Base-by-base conservation (phyloP, 2,113 vertebrate species). In the Gasterosteus aculeatus region DNA sequence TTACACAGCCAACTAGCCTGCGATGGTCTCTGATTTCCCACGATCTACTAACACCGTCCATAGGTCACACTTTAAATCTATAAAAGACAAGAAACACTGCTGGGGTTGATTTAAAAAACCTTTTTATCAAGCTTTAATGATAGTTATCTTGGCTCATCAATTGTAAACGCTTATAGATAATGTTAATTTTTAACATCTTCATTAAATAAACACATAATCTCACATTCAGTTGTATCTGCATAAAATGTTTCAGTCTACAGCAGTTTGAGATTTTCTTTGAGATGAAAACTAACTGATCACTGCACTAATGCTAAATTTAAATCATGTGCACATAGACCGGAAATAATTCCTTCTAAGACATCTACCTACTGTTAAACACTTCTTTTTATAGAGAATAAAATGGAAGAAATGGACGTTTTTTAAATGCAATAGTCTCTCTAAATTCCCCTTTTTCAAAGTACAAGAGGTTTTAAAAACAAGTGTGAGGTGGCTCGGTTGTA, bases 381-480 rank as follows among this genome's bases (percentile, higher is more conserved):
- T 62, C n/a, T n/a, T 3, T 4, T 14, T 39, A 42, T 22, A 26
- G 41, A 62, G 42, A 62, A 41, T 19, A 10, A 38, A 59, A 58
- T 58, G 31, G 19, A 18, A 59, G 57, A 29, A 35, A 35, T 35
- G n/a, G 49, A 62, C 46, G 29, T 26, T 57, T 77, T 80, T 41
- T 11, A 67, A 66, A 61, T 56, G 46, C 16, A 29, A 12, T 42
- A 38, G 64, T 35, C 35, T 38, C 39, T 46, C 19, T 31, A 54
- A 51, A 39, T 26, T 72, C 33, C 2, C 19, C 7, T 12, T 31
- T 47, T 65, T 75, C 18, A 58, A 79, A 80, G 19, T 29, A 53
- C 49, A 51, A 75, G 38, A 69, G 10, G 11, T 78, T 41, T 72
- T 77, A 65, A 72, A 85, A 86, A 72, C 62, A 68, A 64, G 73